A percentile compares a stretch with the other conserved stretches of the same genome.
Evolutionary conservation across 1,140 invertebrate genomes (phyloP).

Genomic region (Hypothenemus hampei): DNA sequence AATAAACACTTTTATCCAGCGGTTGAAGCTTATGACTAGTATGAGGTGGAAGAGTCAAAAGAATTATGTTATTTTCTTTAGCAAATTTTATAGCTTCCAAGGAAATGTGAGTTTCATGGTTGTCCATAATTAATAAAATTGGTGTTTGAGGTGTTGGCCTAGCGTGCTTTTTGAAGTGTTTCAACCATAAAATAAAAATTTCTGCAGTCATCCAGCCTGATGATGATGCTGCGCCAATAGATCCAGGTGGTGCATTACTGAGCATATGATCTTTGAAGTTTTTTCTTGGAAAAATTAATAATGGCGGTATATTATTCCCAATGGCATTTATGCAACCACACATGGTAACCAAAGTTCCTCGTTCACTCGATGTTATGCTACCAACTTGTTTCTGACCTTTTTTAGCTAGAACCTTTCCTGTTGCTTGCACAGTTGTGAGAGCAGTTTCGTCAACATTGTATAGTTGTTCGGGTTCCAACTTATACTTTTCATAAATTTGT

Average conservation of each 20-base stretch:
- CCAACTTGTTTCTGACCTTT: constrained; percentile 42
- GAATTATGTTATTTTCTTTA: constrained; percentile 19
- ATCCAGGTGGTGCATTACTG: constrained; percentile 39
- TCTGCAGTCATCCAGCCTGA: constrained; percentile 47
- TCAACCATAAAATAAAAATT: constrained; percentile 47
- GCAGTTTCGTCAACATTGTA: constrained; percentile 49
- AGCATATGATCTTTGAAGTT: constrained; percentile 43
- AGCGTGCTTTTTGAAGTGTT: constrained; percentile 46
- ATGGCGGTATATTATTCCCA: constrained; percentile 37
- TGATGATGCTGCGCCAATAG: constrained; percentile 42
- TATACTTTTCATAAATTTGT: constrained; percentile 1
- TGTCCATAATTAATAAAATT: constrained; percentile 28
- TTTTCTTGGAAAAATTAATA: constrained; percentile 42
- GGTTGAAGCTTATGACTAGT: constrained; percentile 43
- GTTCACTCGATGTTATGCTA: constrained; percentile 44
- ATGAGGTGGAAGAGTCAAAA: constrained; percentile 41
- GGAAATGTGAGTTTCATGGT: constrained; percentile 29
- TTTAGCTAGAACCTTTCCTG: constrained; percentile 41
- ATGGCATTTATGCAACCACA: constrained; percentile 39
- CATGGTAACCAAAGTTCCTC: constrained; percentile 46
- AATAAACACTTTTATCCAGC: constrained; percentile 37
- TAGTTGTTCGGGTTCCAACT: constrained; percentile 31
- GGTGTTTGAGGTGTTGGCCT: constrained; percentile 38
- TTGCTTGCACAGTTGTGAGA: constrained; percentile 47
- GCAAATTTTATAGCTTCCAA: constrained; percentile 27